Evolutionary conservation across 2,888 invertebrate species (phyloP).

Genomic region (Campoplex nolae): DNA sequence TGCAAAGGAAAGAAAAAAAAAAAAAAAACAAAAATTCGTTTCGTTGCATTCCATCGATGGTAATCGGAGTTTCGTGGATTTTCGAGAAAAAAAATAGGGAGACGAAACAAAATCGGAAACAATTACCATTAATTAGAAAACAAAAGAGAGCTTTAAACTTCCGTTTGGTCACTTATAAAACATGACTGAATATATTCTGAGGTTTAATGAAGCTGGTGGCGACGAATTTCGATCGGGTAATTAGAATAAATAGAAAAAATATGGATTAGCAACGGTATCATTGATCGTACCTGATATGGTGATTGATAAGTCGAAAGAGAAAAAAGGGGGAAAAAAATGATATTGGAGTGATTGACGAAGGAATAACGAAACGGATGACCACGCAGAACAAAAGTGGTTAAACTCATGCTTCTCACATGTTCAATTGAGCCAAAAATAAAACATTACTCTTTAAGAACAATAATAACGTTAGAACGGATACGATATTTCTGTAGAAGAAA

Average conservation of each 20-base stretch:
- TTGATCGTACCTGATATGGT: slow-evolving; percentile 60
- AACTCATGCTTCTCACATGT: slow-evolving; percentile 52
- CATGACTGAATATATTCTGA: slow-evolving; percentile 51
- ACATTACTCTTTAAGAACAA: slow-evolving; percentile 24
- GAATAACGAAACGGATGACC: background rate
- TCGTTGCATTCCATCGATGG: background rate
- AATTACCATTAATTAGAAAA: slow-evolving; percentile 39
- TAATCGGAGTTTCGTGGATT: background rate
- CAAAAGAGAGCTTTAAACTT: slow-evolving; percentile 30
- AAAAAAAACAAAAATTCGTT: background rate
- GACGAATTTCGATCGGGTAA: slow-evolving; percentile 51
- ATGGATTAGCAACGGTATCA: slow-evolving; percentile 56
- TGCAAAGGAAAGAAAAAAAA: background rate
- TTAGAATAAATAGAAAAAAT: slow-evolving; percentile 27
- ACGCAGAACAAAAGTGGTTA: slow-evolving; percentile 20
- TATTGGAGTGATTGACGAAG: background rate
- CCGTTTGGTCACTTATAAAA: slow-evolving; percentile 39
- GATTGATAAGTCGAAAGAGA: slow-evolving; percentile 52
- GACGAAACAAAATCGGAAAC: slow-evolving; percentile 21
- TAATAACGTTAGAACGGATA: slow-evolving; percentile 3
- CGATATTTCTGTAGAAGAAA: slow-evolving; percentile 42
- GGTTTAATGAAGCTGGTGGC: slow-evolving; percentile 33
- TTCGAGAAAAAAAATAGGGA: background rate
- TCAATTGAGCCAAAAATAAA: slow-evolving; percentile 63
- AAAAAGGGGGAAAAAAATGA: background rate